A percentile compares a stretch with the other conserved stretches of the same genome.
These are phyloP conservation scores for Drosophila colorata DNA, from an alignment of 2,888 invertebrate species.

Conservation along the genomic window DNA sequence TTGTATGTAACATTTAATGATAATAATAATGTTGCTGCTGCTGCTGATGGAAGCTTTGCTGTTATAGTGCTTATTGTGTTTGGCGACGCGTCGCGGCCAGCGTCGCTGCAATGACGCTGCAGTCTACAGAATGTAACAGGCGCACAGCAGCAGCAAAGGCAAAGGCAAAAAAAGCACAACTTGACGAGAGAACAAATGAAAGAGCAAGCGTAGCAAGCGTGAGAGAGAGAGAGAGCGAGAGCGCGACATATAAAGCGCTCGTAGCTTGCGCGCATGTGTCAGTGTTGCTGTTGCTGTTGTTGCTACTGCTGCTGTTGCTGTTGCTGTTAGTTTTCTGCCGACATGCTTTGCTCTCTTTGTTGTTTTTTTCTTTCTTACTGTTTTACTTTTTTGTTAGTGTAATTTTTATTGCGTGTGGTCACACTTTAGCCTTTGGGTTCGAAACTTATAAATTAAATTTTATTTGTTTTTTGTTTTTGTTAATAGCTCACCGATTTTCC, in stretches of 20 bases:
- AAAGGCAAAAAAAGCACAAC: slow-evolving; percentile 20
- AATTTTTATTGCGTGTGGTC: slow-evolving; percentile 52
- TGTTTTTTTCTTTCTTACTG: slow-evolving; percentile 8
- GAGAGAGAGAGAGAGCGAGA: slow-evolving; percentile 20
- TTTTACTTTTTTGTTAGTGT: slow-evolving; percentile 22
- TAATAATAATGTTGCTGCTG: slow-evolving; percentile 36
- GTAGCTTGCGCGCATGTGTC: slow-evolving; percentile 67
- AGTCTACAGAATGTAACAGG: slow-evolving; percentile 83
- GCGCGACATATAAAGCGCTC: slow-evolving; percentile 13
- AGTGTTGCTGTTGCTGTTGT: slow-evolving; percentile 21
- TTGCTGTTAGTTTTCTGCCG: slow-evolving; percentile 26
- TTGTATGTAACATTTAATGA: slow-evolving; percentile 61
- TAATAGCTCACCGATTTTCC: slow-evolving; percentile 62
- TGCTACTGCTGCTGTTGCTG: slow-evolving; percentile 27
- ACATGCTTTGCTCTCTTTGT: slow-evolving; percentile 23
- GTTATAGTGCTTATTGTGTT: slow-evolving; percentile 30
- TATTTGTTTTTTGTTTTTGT: background rate
- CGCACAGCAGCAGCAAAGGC: slow-evolving; percentile 55
- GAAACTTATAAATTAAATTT: slow-evolving; percentile 35
- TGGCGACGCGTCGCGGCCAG: slow-evolving; percentile 34
- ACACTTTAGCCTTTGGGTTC: slow-evolving; percentile 23
- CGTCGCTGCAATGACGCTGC: slow-evolving; percentile 83
- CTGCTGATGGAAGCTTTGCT: slow-evolving; percentile 18
- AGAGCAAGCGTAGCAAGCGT: slow-evolving; percentile 4
- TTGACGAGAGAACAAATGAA: slow-evolving; percentile 9